Evolutionary conservation across 1,140 invertebrate species (phyloP), one percentile per base, ranked within the genome.

Genomic region (Atta texana): DNA sequence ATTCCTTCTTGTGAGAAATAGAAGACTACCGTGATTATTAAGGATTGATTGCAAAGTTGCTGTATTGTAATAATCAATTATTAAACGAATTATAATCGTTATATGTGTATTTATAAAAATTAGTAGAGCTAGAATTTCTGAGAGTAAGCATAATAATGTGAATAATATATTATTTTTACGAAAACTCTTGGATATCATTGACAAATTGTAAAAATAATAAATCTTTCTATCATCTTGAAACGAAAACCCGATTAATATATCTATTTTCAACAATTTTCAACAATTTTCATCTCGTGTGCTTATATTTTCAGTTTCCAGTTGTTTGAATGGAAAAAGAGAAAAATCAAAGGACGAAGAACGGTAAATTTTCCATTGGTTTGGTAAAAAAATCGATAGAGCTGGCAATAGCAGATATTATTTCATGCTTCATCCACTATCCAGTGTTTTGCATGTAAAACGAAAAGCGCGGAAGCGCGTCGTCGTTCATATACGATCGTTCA

Each of bases 351-450:
- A 16, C 16, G 59, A 57, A 31, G 53, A n/a, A 71, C 34, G 21
- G 24, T 34, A 49, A 44, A 75, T 61, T 84, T 84, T 75, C 55
- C 80, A 24, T 61, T 24, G 49, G 14, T 75, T 61, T 59, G 34
- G 57, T 24, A 66, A 82, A 44, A 39, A 76, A 82, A 82, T 74
- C 80, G 80, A 82, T 74, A 21, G 55, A 61, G 24, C 69, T 21
- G 28, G 69, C 80, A 84, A 84, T 75, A 84, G 69, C 69, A 84
- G 80, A 84, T 84, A 84, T 84, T 74, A 84, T 84, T 84, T 84
- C 55, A 75, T 61, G 55, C 80, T 84, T 74, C 44, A 75, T 84
- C 80, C 69, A 57, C 69, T 75, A 84, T 74, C 69, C 39, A 1
- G 69, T 39, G 55, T 84, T 84, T 84, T 84, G 69, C 69, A 84